Conservation (phyloP, 1,140 invertebrate species). For the Drosophila nigromelanica region DNA sequence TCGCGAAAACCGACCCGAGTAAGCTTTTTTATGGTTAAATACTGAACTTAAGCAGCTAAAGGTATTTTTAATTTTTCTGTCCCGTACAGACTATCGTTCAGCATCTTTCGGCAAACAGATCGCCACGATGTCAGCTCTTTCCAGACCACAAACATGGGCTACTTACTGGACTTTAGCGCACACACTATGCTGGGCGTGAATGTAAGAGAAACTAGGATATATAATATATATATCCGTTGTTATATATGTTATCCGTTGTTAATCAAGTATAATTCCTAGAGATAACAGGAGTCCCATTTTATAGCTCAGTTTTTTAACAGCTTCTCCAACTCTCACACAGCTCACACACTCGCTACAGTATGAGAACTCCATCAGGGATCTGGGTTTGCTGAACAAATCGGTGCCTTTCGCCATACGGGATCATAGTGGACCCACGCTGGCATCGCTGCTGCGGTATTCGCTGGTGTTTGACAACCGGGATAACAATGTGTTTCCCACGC, state of each 20-base stretch:
- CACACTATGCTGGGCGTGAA: conserved; percentile 70
- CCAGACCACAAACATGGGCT: conserved; percentile 73
- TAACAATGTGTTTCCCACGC: conserved; percentile 73
- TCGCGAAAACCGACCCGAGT: conserved; percentile 80
- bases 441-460: conserved; percentile 77
- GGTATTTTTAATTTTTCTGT: neutral
- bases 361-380: conserved; percentile 75
- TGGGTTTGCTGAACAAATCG: conserved; percentile 64
- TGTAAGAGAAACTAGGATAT: conserved; percentile 43
- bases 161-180: conserved; percentile 67
- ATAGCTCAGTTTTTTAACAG: neutral
- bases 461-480: conserved; percentile 76
- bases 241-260: no score
- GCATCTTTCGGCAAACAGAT: conserved; percentile 76
- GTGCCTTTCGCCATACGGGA: conserved; percentile 79
- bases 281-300: no score
- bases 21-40: conserved; percentile 17
- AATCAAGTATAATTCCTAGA: no score
- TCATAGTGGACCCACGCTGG: conserved; percentile 79
- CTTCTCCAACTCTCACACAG: conserved; percentile 30
- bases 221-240: no score
- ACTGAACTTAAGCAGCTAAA: neutral
- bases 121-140: conserved; percentile 71
- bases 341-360: conserved; percentile 82
- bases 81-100: conserved; percentile 68